Evolutionary conservation across 2,888 invertebrate species (phyloP).

Genomic region (Drosophila lacicola): DNA sequence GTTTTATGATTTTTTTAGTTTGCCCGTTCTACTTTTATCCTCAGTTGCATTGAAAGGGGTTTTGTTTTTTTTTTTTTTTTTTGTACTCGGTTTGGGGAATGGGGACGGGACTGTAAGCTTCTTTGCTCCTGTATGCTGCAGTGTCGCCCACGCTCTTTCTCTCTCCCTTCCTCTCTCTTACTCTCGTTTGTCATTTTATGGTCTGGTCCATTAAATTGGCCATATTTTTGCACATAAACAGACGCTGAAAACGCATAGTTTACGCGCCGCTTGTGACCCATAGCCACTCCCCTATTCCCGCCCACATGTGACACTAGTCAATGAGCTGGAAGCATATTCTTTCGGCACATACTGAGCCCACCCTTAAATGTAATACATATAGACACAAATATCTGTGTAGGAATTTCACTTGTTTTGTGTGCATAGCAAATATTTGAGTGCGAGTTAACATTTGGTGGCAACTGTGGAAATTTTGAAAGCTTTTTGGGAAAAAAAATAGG

Average conservation of each 20-base stretch:
- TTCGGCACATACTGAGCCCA: conserved; percentile 16
- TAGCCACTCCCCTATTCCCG: background rate
- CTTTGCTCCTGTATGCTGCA: conserved; percentile 11
- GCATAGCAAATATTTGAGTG: background rate
- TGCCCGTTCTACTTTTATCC: background rate
- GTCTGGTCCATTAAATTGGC: conserved; percentile 69
- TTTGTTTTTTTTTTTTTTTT: conserved; percentile 14
- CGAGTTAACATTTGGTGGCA: background rate
- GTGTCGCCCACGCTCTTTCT: background rate
- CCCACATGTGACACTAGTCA: conserved; percentile 26
- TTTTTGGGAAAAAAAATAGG: no score
- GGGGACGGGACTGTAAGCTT: conserved; percentile 29
- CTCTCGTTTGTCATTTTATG: conserved; percentile 34
- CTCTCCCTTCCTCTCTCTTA: background rate
- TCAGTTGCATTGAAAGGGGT: conserved; percentile 38
- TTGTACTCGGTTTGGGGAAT: conserved; percentile 2
- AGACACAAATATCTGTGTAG: background rate
- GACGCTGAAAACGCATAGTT: conserved; percentile 59
- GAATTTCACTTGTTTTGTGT: background rate
- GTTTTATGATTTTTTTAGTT: conserved; percentile 28
- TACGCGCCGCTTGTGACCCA: conserved; percentile 24
- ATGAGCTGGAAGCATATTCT: conserved; percentile 56
- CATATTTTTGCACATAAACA: conserved; percentile 69
- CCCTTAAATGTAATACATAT: conserved; percentile 17
- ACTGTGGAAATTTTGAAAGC: background rate